Evolutionary conservation across 1,140 invertebrate genomes (phyloP), one percentile per base, ranked within the genome.

Genomic region (Bombus waltoni): DNA sequence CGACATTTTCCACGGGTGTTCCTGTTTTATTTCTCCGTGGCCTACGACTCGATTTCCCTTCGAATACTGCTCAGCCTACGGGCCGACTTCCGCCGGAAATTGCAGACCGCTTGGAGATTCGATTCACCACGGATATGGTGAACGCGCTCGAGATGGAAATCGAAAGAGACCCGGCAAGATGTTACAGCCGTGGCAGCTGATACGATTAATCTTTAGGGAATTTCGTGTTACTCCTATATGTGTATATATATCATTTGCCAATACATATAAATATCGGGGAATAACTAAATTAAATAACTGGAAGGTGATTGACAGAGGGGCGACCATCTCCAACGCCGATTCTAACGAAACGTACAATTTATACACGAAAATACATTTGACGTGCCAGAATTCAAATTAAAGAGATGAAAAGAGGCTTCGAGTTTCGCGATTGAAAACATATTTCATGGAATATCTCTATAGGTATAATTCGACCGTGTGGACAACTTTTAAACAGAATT

Each of bases 1-100:
- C 81, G 81, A 83, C 85, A 65, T 86, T 79, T 76, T 81, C 78
- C 65, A 79, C 40, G 62, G 77, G 9, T 25, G n/a, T 66, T 79
- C 57, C 38, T 40, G 62, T 79, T 78, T 78, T 84, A 84, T 71
- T 71, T 59, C 75, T 13, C 13, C 47, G 13, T 66, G 32, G 82
- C 82, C 82, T 71, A 79, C 32, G 38, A 25, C 22, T 59, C 73
- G 71, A 82, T 74, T 38, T 57, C n/a, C 71, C 68, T 72, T 35
- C 68, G 53, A 65, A 74, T 74, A 57, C 35, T 25, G 38, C n/a
- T 53, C 32, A 32, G 44, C 66, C 78, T 70, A 78, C 18, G 38
- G 35, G 38, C 11, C 32, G 44, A 32, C 38, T 32, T 42, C 38
- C 38, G 22, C 38, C 38, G 53, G 81, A 75, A 74, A 82, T 82